Percentiles rank a stretch among this genome's conserved stretches.
These are phyloP conservation scores for Epinotia nisella DNA, from an alignment of 2,888 invertebrate species.

Conservation along the genomic window DNA sequence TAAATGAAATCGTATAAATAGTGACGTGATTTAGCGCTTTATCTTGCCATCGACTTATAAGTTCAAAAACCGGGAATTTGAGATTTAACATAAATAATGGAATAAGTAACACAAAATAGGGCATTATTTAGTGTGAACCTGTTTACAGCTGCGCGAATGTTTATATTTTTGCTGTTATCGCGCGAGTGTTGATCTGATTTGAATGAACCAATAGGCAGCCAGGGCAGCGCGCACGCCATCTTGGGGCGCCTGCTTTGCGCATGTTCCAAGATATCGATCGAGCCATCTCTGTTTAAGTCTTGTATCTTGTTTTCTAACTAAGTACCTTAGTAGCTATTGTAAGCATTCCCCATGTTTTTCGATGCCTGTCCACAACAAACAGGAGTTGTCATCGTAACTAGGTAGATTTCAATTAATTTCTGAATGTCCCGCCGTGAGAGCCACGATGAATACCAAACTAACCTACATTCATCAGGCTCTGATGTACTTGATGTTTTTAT, in stretches of 20 bases:
- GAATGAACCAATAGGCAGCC: neutral
- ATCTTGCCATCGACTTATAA: neutral
- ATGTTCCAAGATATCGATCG: constrained; percentile 32
- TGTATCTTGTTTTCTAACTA: constrained; percentile 19
- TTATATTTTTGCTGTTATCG: constrained; percentile 30
- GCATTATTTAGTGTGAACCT: neutral
- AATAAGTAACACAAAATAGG: neutral
- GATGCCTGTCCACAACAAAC: constrained; percentile 27
- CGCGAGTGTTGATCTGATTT: constrained; percentile 32
- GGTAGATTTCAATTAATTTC: constrained; percentile 21
- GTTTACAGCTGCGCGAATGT: constrained; percentile 35
- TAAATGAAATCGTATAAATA: neutral
- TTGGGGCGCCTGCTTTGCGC: constrained; percentile 17
- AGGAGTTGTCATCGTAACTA: constrained; percentile 29
- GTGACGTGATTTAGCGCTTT: neutral
- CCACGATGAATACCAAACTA: constrained; percentile 18
- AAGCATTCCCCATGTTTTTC: constrained; percentile 11
- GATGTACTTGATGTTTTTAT: constrained; percentile 26
- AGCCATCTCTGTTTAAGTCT: constrained; percentile 11
- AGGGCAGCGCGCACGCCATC: constrained; percentile 4
- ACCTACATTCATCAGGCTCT: constrained; percentile 23
- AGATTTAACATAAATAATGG: neutral
- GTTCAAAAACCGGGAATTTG: no score
- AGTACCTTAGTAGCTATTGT: constrained; percentile 19
- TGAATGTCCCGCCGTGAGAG: constrained; percentile 21